Evolutionary conservation across 2,113 vertebrate species (phyloP).

Genomic region (Emydocephalus ijimae): DNA sequence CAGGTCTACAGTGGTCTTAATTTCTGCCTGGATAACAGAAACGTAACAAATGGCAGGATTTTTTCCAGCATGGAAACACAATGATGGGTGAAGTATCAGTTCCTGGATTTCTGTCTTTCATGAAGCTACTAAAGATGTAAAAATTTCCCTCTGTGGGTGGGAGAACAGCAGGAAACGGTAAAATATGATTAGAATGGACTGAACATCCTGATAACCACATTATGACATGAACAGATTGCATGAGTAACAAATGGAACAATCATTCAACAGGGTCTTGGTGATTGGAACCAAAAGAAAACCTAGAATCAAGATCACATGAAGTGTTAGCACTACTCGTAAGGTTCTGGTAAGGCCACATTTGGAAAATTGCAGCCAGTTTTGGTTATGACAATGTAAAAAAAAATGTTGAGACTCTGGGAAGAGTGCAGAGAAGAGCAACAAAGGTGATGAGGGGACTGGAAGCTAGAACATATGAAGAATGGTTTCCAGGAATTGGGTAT

Average conservation of each 20-base stretch:
- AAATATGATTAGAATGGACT: background rate
- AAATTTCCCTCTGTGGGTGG: background rate
- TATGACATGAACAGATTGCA: background rate
- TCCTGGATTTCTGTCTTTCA: background rate
- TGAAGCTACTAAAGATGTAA: background rate
- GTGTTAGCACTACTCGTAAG: background rate
- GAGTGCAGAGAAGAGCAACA: background rate
- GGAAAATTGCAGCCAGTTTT: background rate
- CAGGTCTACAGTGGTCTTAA: background rate
- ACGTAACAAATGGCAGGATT: background rate
- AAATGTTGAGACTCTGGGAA: background rate
- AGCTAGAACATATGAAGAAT: background rate
- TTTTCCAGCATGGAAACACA: background rate
- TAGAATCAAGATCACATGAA: background rate
- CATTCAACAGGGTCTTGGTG: background rate
- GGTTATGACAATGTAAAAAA: background rate
- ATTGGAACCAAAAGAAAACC: background rate
- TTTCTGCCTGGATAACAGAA: background rate
- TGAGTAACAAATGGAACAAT: background rate
- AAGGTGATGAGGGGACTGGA: background rate
- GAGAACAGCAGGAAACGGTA: background rate
- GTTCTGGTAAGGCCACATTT: background rate
- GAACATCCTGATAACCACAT: background rate
- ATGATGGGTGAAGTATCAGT: background rate
- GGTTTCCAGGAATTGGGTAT: background rate